phyloP scores from a whole-genome alignment of 2,113 vertebrate genomes.

The Phalacrocorax carbo region DNA sequence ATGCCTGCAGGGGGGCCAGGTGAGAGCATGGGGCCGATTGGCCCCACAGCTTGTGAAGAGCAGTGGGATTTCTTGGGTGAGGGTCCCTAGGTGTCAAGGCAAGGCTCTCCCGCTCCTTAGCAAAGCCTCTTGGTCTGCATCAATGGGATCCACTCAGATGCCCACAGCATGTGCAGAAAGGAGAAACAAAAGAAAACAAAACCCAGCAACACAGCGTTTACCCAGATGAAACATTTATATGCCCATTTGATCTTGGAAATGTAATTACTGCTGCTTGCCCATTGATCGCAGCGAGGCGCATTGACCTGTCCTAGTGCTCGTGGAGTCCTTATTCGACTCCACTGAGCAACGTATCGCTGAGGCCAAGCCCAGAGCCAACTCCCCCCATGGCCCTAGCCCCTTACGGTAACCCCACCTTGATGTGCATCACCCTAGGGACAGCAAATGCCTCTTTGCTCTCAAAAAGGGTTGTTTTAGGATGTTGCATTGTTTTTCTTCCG shows the following conservation, averaged over 20 bases:
- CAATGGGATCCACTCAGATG: not conserved
- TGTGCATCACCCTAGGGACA: not conserved
- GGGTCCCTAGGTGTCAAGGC: not conserved
- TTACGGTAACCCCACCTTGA: not conserved
- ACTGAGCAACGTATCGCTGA: not conserved
- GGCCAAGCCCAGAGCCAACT: not conserved
- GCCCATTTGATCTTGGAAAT: conserved; percentile 55
- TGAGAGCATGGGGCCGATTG: rapidly evolving
- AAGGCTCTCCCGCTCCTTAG: not conserved
- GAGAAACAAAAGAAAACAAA: not conserved
- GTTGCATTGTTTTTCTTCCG: rapidly evolving
- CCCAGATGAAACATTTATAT: conserved; percentile 56
- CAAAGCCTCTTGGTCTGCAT: not conserved
- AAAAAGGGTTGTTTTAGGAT: not conserved
- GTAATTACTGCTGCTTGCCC: conserved; percentile 38
- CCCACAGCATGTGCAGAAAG: not conserved
- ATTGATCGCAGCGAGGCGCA: conserved; percentile 21
- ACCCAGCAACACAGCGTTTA: not conserved
- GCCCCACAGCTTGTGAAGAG: not conserved
- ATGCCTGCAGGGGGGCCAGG: rapidly evolving
- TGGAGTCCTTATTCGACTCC: conserved; percentile 10
- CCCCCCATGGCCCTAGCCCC: not conserved
- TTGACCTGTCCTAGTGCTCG: conserved; percentile 22
- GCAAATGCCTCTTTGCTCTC: not conserved
- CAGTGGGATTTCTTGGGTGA: not conserved